Evolutionary conservation across 2,888 invertebrate species (phyloP), one percentile per base, ranked within the genome.

Genomic region (Ectobius pallidus): DNA sequence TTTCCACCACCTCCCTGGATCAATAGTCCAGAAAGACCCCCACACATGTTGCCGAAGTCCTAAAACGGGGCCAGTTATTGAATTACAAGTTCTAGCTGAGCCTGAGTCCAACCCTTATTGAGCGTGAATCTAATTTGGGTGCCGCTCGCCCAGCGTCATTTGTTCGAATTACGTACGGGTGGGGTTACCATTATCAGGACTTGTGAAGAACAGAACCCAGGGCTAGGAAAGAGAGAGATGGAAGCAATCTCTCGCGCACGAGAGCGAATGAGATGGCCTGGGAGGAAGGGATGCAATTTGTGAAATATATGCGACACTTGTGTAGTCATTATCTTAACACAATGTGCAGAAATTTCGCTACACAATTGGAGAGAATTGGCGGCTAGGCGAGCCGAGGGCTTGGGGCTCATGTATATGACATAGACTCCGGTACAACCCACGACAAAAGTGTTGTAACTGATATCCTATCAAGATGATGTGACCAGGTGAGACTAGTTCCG

Each of bases 51-150:
- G 70, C 76, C 76, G 74, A 74, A 74, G 73, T 75, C 72, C 75
- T 75, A 73, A 76, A 76, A 76, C 74, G 75, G 75, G 76, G 76
- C 75, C 75, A 76, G 76, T 76, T 76, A 76, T 76, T 76, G 76
- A 76, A 76, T 76, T 76, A 76, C 76, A 76, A 76, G 76, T 75
- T 75, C 72, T 69, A 71, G 75, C 73, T 73, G 70, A 72, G 65
- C 70, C 67, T 67, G 52, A 49, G 67, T 72, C 72, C 72, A 49
- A 67, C 76, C 74, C 76, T 76, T 76, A 76, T 76, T 76, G 76
- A 76, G 74, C 32, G 74, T 83, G 84, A 88, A 88, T 88, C 88
- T 88, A 88, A 89, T 88, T 88, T 88, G 86, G 87, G 86, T 86
- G 85, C 75, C 75, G 84, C 84, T 85, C 84, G 86, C 85, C 85